Conservation (phyloP, 2,113 vertebrate genomes). For the Phylloscopus trochiloides region DNA sequence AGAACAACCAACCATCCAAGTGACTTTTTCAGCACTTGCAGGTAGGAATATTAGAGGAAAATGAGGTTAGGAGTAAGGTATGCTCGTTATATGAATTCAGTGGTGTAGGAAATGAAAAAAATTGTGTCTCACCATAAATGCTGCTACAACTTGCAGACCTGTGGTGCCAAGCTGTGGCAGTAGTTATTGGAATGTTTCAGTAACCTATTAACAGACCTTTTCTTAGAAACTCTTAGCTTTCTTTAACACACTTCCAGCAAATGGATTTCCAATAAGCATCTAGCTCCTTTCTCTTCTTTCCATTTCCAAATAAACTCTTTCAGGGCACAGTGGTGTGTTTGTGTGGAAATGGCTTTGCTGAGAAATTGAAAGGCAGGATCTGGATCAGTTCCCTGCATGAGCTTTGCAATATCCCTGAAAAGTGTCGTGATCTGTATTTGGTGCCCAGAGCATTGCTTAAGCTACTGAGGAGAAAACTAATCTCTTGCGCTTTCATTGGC, state of each 20-base stretch:
- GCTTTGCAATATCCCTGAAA: constrained; percentile 47
- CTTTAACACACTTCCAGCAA: constrained; percentile 10
- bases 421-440: constrained; percentile 45
- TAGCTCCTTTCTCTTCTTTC: neutral
- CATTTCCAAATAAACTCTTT: constrained; percentile 21
- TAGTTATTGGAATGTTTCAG: neutral
- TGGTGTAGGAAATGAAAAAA: neutral
- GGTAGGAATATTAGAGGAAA: neutral
- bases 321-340: constrained; percentile 9
- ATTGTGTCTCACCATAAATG: neutral
- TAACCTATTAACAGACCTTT: neutral
- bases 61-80: neutral
- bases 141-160: neutral
- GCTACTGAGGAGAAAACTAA: constrained; percentile 63
- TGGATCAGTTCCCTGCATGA: constrained; percentile 38
- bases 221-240: neutral
- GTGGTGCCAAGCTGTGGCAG: neutral
- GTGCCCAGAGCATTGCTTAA: constrained; percentile 60
- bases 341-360: constrained; percentile 22
- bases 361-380: constrained; percentile 46
- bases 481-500: constrained; percentile 61
- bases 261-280: constrained; percentile 37
- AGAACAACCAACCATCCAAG: neutral
- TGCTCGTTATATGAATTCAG: neutral
- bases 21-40: neutral